phyloP scores from a whole-genome alignment of 2,797 vertebrate genomes.

The Chaetophractus vellerosus region DNA sequence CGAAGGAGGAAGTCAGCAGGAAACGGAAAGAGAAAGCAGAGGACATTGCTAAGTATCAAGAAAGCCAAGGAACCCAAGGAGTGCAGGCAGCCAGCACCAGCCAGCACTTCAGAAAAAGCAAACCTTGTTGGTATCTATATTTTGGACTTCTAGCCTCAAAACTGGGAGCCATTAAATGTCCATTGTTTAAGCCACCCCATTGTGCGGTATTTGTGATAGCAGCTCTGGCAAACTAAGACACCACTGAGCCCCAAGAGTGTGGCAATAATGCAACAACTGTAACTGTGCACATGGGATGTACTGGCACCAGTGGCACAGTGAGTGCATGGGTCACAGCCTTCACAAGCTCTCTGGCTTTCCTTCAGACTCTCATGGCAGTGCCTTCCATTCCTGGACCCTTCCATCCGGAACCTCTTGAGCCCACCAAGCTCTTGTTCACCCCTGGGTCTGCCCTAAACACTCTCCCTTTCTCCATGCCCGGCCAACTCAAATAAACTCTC shows the following conservation, averaged over 20 bases:
- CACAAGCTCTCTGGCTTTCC: neutral
- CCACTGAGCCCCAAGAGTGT: neutral
- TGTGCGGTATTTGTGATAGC: no score
- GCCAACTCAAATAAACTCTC: neutral
- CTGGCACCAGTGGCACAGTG: neutral
- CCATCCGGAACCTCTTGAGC: neutral
- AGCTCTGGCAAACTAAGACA: no score
- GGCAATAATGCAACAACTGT: neutral
- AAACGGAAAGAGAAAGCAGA: no score
- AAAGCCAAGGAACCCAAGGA: no score
- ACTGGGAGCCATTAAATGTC: no score
- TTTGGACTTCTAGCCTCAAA: no score
- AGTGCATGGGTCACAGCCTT: neutral
- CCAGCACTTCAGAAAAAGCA: no score
- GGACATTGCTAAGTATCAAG: no score
- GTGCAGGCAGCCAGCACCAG: no score
- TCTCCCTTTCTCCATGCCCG: neutral
- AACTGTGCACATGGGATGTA: neutral
- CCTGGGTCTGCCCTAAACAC: neutral
- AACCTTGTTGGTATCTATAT: no score
- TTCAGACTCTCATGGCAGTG: neutral
- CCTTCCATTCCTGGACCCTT: neutral
- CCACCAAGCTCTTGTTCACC: neutral
- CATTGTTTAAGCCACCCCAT: no score
- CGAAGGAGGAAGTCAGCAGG: no score